Base-by-base conservation (phyloP, 2,113 vertebrate genomes). In the Nibea coibor region DNA sequence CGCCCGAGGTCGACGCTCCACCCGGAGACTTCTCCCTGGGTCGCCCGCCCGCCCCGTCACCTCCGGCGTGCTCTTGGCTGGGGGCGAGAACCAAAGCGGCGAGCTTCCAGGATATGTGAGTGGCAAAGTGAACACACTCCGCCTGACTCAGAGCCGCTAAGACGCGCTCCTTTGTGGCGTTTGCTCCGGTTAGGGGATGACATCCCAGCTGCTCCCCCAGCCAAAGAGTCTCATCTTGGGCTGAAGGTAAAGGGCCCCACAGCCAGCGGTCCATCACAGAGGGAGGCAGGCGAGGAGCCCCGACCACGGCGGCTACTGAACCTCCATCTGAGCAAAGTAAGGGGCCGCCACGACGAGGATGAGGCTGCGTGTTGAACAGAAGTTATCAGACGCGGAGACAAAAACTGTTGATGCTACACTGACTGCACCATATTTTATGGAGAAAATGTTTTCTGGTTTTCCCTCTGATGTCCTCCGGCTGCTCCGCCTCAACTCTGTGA, bases 71-170 rank as follows among this genome's bases (percentile, higher is more conserved):
- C 4, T 98, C 97, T 1, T 82, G 84, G 43, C 94, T 93, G 63
- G 97, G 97, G 0, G 97, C 95, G 57, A 99, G 95, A 61, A 99
- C 96, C 89, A 99, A 31, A 39, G 98, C 97, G 0, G 97, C 95
- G 39, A 99, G 94, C 74, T 99, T 99, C 97, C 97, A 99, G 50
- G 97, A 99, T 72, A 98, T 91, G 1, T 99, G 98, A 5, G 98
- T 99, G 17, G 97, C 97, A 5, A 99, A 97, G 92, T 99, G 98
- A n/a, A 97, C 95, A 4, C 98, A 99, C 84, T 99, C 97, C 0
- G 97, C 96, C 93, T 97, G 96, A 19, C 85, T 95, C 47, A 99
- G 95, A 2, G 97, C 96, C 0, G 96, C 96, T 90, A 97, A 93
- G 35, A 97, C 96, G 1, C 96, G 94, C 90, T 98, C 97, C 71